Base-by-base conservation (phyloP, 2,797 vertebrate genomes). In the Typhlichthys subterraneus region DNA sequence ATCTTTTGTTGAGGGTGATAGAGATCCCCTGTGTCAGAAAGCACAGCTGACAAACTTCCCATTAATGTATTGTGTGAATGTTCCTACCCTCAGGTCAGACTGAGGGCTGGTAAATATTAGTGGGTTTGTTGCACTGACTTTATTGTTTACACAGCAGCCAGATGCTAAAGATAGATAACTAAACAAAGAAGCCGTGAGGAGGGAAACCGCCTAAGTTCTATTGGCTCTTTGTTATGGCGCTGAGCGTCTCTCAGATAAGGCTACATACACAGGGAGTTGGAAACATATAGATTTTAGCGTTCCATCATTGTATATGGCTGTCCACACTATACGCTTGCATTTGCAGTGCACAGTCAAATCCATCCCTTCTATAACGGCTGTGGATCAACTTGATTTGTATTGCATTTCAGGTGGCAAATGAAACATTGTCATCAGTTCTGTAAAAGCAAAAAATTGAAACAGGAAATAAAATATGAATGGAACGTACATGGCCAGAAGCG, bases 11-110 rank as follows among this genome's bases (percentile, higher is more conserved):
- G 71, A 81, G 65, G 76, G 71, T 78, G 65, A 82, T 62, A 57
- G 67, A 68, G 70, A 73, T 72, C 66, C 62, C n/a, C 71, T 67
- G 50, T 86, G 81, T 87, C 85, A 76, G 79, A 19, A 8, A 59
- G 67, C 57, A 59, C 85, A 89, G 85, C 80, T 81, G 78, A 86
- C 71, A 79, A 80, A 83, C 82, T 79, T 86, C 78, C 73, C 77
- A 84, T 87, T 86, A 81, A 86, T 72, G 82, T 57, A 85, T 85
- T 85, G 82, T 88, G 69, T 67, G 72, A 49, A 55, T 12, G 72
- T 76, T 63, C 67, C 56, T 29, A 56, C 71, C 70, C 64, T 76
- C 67, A 61, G 79, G 81, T 77, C 38, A n/a, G 49, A 46, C 76
- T 59, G 67, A 76, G 57, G 72, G 73, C 80, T 82, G 79, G 82